Evolutionary conservation across 1,140 invertebrate species (phyloP).

Genomic region (Heliconius hewitsoni): DNA sequence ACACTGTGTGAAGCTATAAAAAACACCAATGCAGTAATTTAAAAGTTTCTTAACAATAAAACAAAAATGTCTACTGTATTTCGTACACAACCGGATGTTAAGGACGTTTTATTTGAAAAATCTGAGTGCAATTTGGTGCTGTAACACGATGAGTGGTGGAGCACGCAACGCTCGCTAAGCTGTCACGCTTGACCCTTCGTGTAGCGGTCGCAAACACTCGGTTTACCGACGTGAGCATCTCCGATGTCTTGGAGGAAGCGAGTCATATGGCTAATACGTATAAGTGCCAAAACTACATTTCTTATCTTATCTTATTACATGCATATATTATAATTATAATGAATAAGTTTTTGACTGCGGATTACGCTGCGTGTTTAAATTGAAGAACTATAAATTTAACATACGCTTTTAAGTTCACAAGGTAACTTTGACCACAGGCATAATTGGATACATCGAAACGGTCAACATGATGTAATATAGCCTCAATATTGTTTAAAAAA

Average conservation of each 20-base stretch:
- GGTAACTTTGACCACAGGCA: too few species aligned
- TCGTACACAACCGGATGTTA: constrained; percentile 6
- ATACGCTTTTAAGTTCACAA: too few species aligned
- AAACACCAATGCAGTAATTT: too few species aligned
- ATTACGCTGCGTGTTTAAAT: too few species aligned
- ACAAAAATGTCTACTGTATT: neutral
- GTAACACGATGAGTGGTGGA: constrained; percentile 32
- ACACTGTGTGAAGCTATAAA: too few species aligned
- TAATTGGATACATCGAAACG: too few species aligned
- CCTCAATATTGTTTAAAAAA: too few species aligned
- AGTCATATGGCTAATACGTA: constrained; percentile 34
- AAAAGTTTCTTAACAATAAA: neutral
- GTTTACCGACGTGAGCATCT: constrained; percentile 32
- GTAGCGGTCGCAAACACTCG: constrained; percentile 38
- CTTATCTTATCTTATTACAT: neutral
- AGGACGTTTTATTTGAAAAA: constrained; percentile 22
- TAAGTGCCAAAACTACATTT: neutral
- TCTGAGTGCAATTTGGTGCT: constrained; percentile 24
- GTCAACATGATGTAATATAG: too few species aligned
- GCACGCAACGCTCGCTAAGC: constrained; percentile 43
- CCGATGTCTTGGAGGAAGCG: constrained; percentile 34
- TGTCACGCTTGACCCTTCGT: constrained; percentile 40
- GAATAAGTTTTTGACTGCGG: too few species aligned
- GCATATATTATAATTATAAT: too few species aligned
- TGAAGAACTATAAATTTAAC: too few species aligned